Percentiles rank a stretch among this genome's conserved stretches.
phyloP scores from a whole-genome alignment of 2,888 invertebrate species.

The Callyntrura guangdongensis region DNA sequence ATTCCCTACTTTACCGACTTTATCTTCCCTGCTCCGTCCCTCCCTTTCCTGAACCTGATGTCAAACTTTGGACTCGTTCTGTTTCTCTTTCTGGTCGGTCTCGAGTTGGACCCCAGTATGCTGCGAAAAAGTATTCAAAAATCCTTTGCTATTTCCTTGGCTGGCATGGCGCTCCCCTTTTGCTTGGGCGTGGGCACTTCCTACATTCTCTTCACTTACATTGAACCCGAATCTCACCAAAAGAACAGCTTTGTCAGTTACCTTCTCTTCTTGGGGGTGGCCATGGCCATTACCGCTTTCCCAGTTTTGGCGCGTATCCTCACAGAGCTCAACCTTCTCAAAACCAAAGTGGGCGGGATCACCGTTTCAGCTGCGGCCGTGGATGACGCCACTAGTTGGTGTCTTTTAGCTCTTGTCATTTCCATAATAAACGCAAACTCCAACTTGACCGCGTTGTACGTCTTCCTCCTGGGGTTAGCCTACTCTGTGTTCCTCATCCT shows the following conservation, averaged over 20 bases:
- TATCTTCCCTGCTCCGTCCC: conserved; percentile 73
- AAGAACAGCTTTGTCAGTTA: conserved; percentile 74
- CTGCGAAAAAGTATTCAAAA: conserved; percentile 75
- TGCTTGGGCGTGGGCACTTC: conserved; percentile 69
- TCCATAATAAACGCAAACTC: conserved; percentile 79
- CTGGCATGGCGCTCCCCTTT: conserved; percentile 81
- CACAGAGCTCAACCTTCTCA: conserved; percentile 79
- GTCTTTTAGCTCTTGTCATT: conserved; percentile 80
- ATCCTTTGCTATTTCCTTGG: conserved; percentile 77
- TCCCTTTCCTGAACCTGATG: conserved; percentile 80
- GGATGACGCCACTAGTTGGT: conserved; percentile 81
- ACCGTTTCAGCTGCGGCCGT: conserved; percentile 78
- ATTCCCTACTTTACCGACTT: conserved; percentile 70
- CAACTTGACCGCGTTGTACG: conserved; percentile 76
- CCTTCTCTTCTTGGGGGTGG: conserved; percentile 80
- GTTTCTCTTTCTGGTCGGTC: conserved; percentile 80
- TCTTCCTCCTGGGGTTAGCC: conserved; percentile 76
- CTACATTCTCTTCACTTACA: conserved; percentile 69
- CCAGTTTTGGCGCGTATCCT: conserved; percentile 81
- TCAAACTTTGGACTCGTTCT: conserved; percentile 81
- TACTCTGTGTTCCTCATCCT: conserved; percentile 74
- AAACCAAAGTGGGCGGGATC: conserved; percentile 79
- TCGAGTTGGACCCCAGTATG: conserved; percentile 81
- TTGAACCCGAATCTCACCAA: conserved; percentile 70
- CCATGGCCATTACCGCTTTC: conserved; percentile 82